Conservation (phyloP, 2,888 invertebrate genomes). For the Frankliniella fusca region DNA sequence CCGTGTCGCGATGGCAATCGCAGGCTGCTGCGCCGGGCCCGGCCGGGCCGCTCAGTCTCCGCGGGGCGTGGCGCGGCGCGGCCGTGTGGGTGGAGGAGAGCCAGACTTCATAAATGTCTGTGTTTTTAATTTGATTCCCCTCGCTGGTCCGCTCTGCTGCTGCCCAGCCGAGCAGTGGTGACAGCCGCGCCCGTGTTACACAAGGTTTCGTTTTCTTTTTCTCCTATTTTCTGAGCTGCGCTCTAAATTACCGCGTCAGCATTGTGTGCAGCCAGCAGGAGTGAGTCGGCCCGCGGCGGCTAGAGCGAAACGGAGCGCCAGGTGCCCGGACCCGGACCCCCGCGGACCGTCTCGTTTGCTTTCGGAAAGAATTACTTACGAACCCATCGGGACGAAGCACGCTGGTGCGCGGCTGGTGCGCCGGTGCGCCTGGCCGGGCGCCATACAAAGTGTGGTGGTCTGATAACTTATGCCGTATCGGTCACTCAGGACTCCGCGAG, state of each 20-base stretch:
- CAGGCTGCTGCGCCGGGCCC: not conserved
- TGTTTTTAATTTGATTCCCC: not conserved
- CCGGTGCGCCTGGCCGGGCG: not conserved
- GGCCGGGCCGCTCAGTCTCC: not conserved
- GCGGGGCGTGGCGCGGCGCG: not conserved
- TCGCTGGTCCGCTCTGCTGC: not conserved
- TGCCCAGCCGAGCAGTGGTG: not conserved
- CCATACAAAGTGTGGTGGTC: not conserved
- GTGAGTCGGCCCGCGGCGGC: no score
- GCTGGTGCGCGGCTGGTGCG: not conserved
- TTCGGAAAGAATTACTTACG: no score
- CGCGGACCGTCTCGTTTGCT: no score
- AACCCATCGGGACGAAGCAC: not conserved
- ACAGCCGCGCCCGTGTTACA: no score
- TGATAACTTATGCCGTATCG: no score
- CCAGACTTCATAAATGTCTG: constrained; percentile 6
- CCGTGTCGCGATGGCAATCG: constrained; percentile 11
- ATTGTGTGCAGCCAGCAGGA: no score
- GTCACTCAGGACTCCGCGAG: no score
- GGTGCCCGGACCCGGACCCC: no score
- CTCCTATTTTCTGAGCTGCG: no score
- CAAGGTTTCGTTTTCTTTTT: no score
- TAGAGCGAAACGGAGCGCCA: no score
- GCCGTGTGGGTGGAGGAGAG: not conserved
- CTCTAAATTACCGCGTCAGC: no score